Evolutionary conservation across 2,888 invertebrate species (phyloP), one percentile per base, ranked within the genome.

Genomic region (Standfussiana lucernea): DNA sequence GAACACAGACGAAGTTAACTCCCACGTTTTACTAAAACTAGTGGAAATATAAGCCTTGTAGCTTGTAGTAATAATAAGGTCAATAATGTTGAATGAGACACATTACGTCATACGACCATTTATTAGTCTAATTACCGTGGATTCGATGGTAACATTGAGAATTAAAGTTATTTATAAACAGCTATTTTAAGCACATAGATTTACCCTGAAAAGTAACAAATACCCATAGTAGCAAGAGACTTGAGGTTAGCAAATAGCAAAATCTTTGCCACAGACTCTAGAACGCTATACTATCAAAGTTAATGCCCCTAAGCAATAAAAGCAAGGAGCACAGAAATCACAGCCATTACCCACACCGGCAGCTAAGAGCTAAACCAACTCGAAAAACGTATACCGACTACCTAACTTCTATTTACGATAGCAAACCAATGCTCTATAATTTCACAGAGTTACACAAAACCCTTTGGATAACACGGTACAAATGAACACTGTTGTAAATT

Each of bases 401-500:
- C 72, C 61, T 42, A 69, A 69, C 80, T 64, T 67, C 21, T 72
- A 85, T 83, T 84, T 80, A 76, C 77, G 62, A 65, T 35, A 53
- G 42, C 15, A 28, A 56, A 11, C 15, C 64, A 40, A 53, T 47
- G 18, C 70, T 70, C 72, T 80, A 83, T 77, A 83, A 86, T 83
- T 78, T 79, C 56, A 45, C 72, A 74, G 72, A 53, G 61, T 75
- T 83, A 80, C 68, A 75, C 61, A 80, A 70, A 80, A 80, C 71
- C 71, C 69, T 75, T 79, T 40, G 69, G 70, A 76, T 76, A 79
- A 70, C 65, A 68, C 69, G 70, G 62, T 80, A 86, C 82, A 89
- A 88, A 90, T 87, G 83, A 83, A 80, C 81, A 78, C 76, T 77
- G 80, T 82, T 84, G 84, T 84, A 87, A 90, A 88, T 86, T 86